A percentile compares a stretch with the other conserved stretches of the same genome.
These are phyloP conservation scores for Microctenopoma lineatum DNA, from an alignment of 2,797 vertebrate species.

Conservation along the genomic window DNA sequence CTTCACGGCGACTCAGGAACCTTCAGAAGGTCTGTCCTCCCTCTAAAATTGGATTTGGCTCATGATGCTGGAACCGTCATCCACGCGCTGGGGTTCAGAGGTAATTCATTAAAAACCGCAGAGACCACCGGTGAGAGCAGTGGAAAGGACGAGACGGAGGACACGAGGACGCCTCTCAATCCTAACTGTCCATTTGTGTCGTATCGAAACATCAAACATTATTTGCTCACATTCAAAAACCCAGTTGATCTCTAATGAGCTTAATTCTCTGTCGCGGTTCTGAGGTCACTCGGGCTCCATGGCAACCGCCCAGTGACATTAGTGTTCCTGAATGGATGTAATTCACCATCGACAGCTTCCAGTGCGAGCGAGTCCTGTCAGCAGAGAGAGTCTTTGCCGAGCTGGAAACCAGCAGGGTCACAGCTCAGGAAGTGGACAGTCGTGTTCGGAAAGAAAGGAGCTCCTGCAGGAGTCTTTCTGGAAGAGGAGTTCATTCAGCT, in stretches of 20 bases:
- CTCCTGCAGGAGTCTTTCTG: no score
- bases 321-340: constrained; percentile 4
- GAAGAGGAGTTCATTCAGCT: no score
- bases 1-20: constrained; percentile 16
- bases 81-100: background rate
- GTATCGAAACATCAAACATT: background rate
- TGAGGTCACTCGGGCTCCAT: constrained; percentile 18
- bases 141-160: background rate
- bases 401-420: no score
- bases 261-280: background rate
- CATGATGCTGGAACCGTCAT: constrained; percentile 22
- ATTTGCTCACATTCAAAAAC: background rate
- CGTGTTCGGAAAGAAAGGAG: no score
- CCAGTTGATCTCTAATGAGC: background rate
- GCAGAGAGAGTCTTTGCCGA: no score
- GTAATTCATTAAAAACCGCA: constrained; percentile 31
- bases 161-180: no score
- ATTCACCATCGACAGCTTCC: constrained; percentile 26
- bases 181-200: no score
- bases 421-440: no score
- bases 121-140: background rate
- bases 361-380: background rate
- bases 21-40: constrained; percentile 35
- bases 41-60: constrained; percentile 34
- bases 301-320: constrained; percentile 27